Conservation (phyloP, 2,888 invertebrate genomes). For the Tupiocoris notatus region DNA sequence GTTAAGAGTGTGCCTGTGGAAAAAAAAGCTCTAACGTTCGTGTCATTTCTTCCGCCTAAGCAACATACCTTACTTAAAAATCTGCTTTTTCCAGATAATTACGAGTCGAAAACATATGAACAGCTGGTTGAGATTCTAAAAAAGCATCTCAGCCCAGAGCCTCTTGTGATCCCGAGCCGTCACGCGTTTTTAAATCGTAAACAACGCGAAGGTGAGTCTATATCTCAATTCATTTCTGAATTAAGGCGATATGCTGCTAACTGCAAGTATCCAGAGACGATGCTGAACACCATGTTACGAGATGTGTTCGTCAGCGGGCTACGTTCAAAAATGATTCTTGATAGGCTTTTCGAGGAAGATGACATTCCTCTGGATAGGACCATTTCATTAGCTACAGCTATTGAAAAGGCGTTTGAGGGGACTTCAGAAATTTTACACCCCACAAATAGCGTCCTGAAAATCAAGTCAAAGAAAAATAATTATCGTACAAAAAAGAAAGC, state of each 20-base stretch:
- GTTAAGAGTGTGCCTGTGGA: too few relatives aligned
- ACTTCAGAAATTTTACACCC: slow-evolving; percentile 1
- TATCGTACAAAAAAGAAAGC: neutral
- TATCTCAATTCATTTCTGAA: neutral
- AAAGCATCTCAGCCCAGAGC: too few relatives aligned
- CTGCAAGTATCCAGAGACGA: neutral
- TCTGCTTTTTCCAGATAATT: too few relatives aligned
- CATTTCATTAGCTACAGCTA: neutral
- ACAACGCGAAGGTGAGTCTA: neutral
- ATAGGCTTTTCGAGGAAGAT: neutral
- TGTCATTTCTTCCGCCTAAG: too few relatives aligned
- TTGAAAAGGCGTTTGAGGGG: slow-evolving; percentile 12
- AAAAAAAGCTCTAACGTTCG: too few relatives aligned
- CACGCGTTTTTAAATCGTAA: slow-evolving; percentile 8
- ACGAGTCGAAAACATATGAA: too few relatives aligned
- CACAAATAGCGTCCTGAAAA: neutral
- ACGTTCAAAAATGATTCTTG: neutral
- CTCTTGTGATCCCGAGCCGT: too few relatives aligned
- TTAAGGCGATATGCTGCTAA: neutral
- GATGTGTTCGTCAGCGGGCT: neutral
- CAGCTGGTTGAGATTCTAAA: too few relatives aligned
- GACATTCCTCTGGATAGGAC: neutral
- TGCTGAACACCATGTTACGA: neutral
- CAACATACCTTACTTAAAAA: too few relatives aligned
- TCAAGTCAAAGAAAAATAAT: neutral